These are phyloP conservation scores for Suricata suricatta DNA, from an alignment of 2,113 vertebrate species.

Conservation along the genomic window DNA sequence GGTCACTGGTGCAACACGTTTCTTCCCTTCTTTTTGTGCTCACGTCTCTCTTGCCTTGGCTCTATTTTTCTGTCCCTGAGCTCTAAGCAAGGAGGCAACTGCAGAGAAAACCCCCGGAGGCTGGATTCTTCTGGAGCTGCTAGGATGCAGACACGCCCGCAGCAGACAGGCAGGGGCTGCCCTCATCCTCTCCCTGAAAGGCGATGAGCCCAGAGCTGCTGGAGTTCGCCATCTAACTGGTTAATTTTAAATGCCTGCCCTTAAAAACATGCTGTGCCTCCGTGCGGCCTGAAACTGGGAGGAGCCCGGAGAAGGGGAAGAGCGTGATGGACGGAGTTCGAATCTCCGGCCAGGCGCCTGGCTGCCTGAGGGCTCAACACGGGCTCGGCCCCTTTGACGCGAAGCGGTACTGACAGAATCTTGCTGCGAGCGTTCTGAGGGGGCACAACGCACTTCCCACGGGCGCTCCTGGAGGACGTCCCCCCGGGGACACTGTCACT, in stretches of 20 bases:
- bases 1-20: accelerated
- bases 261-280: accelerated
- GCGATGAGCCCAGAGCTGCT: background rate
- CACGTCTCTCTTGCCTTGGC: accelerated
- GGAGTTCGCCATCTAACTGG: background rate
- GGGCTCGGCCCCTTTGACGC: accelerated
- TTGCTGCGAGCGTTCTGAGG: accelerated
- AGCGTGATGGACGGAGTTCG: accelerated
- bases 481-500: accelerated
- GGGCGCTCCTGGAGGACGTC: accelerated
- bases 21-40: no score
- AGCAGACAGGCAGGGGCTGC: background rate
- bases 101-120: background rate
- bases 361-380: accelerated
- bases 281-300: background rate
- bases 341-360: background rate
- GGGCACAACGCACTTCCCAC: accelerated
- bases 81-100: background rate
- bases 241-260: background rate
- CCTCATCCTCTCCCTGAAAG: background rate
- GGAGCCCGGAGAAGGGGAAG: background rate
- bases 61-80: background rate
- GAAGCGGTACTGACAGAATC: accelerated
- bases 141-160: background rate
- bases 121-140: background rate